Percentiles rank a stretch among this genome's conserved stretches.
Evolutionary conservation across 2,113 vertebrate genomes (phyloP).

Genomic region (Sinocyclocheilus grahami): DNA sequence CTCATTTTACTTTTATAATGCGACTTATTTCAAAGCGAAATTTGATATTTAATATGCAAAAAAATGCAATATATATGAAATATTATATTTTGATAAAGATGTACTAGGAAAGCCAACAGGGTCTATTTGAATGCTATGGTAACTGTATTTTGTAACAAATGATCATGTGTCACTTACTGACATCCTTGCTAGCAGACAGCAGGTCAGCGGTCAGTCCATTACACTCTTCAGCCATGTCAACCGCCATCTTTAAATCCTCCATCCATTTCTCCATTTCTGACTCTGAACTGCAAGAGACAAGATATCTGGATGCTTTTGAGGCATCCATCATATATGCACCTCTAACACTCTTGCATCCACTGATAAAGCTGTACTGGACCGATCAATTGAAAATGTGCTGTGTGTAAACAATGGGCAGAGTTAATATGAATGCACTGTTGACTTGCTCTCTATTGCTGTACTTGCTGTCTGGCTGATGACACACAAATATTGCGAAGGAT

Average conservation of each 20-base stretch:
- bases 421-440: background rate
- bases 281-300: slow-evolving; percentile 71
- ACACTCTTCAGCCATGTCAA: slow-evolving; percentile 86
- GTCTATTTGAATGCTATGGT: background rate
- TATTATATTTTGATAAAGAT: background rate
- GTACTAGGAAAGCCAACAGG: background rate
- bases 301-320: background rate
- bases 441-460: background rate
- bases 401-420: background rate
- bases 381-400: background rate
- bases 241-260: slow-evolving; percentile 90
- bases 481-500: background rate
- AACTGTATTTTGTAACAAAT: background rate
- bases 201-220: slow-evolving; percentile 82
- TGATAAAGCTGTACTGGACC: background rate
- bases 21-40: background rate
- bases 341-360: background rate
- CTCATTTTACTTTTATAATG: background rate
- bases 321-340: background rate
- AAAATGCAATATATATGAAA: background rate
- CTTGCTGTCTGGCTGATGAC: background rate
- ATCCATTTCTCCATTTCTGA: slow-evolving; percentile 95
- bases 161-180: slow-evolving; percentile 80
- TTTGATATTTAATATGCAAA: background rate
- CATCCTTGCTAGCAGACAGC: slow-evolving; percentile 82